phyloP scores from a whole-genome alignment of 1,140 invertebrate genomes.

The Chionoecetes opilio region DNA sequence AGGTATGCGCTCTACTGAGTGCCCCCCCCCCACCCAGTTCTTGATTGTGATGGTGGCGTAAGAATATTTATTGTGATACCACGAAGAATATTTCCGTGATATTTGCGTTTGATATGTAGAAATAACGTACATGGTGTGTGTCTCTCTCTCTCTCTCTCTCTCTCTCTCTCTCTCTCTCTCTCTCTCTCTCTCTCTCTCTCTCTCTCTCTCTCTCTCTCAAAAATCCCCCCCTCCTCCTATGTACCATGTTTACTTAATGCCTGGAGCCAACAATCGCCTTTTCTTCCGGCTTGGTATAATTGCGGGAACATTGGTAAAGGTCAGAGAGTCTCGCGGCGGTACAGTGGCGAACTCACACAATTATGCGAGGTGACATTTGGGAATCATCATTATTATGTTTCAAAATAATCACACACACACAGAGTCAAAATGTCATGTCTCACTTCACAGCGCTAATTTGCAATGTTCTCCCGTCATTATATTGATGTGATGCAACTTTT shows the following conservation, averaged over 20 bases:
- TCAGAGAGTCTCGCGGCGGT: neutral
- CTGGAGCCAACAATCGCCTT: neutral
- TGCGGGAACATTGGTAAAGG: neutral
- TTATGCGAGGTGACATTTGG: neutral
- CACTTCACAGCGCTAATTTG: neutral
- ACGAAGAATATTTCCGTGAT: too few species aligned
- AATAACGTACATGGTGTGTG: too few species aligned
- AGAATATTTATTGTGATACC: too few species aligned
- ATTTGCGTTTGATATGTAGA: too few species aligned
- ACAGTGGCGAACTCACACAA: neutral
- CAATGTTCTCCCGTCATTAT: neutral
- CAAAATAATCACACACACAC: neutral
- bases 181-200: slow-evolving; percentile 27
- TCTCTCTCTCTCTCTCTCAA: slow-evolving; percentile 8
- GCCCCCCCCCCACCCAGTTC: too few species aligned
- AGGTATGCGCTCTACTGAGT: too few species aligned
- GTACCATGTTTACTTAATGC: neutral
- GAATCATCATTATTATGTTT: neutral
- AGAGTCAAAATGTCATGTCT: neutral
- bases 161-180: slow-evolving; percentile 27
- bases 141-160: slow-evolving; percentile 8
- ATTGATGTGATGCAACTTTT: too few species aligned
- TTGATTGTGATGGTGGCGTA: too few species aligned
- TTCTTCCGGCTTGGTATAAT: neutral
- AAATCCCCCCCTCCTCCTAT: neutral